Evolutionary conservation across 2,113 vertebrate genomes (phyloP).

Genomic region (Coptodon rendalli): DNA sequence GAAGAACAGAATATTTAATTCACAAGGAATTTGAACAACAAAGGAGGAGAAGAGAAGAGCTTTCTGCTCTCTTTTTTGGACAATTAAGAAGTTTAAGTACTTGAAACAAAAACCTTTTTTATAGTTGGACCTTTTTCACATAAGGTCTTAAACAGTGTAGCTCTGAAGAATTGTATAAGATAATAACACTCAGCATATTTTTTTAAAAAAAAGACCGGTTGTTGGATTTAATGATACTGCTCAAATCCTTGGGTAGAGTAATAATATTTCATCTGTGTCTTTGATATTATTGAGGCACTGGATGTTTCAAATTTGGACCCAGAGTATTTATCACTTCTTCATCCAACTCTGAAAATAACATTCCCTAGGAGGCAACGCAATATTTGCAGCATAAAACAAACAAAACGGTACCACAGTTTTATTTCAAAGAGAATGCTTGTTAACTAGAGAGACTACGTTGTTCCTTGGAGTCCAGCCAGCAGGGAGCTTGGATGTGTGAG

Average conservation of each 20-base stretch:
- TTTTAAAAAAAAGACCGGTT: background rate
- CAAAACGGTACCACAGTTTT: background rate
- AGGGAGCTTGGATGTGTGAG: background rate
- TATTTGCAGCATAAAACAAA: conserved; percentile 2
- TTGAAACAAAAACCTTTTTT: background rate
- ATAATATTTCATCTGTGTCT: background rate
- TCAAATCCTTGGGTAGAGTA: background rate
- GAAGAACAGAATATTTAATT: background rate
- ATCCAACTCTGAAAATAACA: background rate
- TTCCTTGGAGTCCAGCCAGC: background rate
- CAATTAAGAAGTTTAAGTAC: background rate
- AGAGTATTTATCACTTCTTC: background rate
- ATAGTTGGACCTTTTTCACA: background rate
- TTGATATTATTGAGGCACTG: background rate
- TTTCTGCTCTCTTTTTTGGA: background rate
- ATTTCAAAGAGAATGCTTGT: conserved; percentile 6
- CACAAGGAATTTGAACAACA: background rate
- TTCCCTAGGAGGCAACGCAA: background rate
- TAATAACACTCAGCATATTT: background rate
- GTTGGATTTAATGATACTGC: background rate
- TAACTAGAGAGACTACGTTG: background rate
- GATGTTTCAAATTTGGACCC: background rate
- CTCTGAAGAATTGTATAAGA: background rate
- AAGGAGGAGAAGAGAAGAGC: background rate
- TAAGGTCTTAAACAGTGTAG: background rate